Evolutionary conservation across 1,140 invertebrate species (phyloP), one percentile per base, ranked within the genome.

Genomic region (Nasonia giraulti): DNA sequence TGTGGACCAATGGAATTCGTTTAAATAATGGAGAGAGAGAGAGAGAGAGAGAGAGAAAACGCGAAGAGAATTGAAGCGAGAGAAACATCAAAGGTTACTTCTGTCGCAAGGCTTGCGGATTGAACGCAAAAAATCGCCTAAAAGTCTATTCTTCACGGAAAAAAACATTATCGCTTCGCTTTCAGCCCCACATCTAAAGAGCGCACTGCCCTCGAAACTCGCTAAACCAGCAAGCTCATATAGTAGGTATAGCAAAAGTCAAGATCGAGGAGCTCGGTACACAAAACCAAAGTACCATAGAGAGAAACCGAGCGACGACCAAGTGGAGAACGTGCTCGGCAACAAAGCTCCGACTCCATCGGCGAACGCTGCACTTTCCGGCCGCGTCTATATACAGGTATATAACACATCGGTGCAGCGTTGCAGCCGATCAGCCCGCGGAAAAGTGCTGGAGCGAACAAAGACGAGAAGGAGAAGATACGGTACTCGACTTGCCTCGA

Each of bases 1-100:
- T 96, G 91, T 12, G 93, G 93, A n/a, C 23, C 1, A 74, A 74
- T 55, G 8, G 68, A 31, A 33, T 71, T 33, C 68, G 66, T 23
- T 27, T 31, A 4, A 71, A 66, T 66, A 66, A n/a, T 2, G 62
- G 17, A 66, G 20, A 66, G 40, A 44, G 1, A 44, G 66, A 8
- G 27, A 27, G 68, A 71, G 11, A 71, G 27, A 27, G 14, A 66
- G 62, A 66, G 40, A 40, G 1, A 40, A 8, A 40, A 40, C 33
- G 40, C 27, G 71, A 33, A 4, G 33, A 33, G 71, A 37, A 12
- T 31, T 23, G 31, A 31, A 71, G 66, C 4, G 27, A 27, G 68
- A 71, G 11, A 71, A 23, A 71, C 11, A 71, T 20, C 62, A 23
- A 23, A 66, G 14, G 62, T 33, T 40, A 40, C 40, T 40, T 40